phyloP scores from a whole-genome alignment of 2,113 vertebrate species.

The Gymnarchus niloticus region DNA sequence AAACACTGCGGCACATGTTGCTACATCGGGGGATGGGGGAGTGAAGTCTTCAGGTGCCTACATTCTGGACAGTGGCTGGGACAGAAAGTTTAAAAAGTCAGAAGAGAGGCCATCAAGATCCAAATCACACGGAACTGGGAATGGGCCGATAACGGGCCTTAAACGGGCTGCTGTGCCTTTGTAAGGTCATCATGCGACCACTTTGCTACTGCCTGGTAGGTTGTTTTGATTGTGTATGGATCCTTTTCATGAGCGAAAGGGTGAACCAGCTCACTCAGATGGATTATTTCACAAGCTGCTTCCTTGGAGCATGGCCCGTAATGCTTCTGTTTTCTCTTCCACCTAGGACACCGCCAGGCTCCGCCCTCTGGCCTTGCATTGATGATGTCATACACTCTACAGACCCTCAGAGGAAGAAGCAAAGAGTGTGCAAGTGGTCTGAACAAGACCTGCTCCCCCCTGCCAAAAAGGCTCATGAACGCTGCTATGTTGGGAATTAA shows the following conservation, averaged over 20 bases:
- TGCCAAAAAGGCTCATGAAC: background rate
- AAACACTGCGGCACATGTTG: no score
- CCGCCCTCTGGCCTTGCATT: background rate
- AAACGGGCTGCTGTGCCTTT: background rate
- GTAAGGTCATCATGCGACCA: background rate
- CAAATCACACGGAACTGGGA: background rate
- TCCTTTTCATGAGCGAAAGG: background rate
- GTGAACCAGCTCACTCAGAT: background rate
- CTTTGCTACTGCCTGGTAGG: fast-evolving
- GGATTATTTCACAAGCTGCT: background rate
- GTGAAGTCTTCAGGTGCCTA: no score
- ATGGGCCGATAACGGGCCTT: background rate
- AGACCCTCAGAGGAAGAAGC: no score
- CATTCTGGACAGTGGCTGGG: no score
- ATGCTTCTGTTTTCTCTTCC: background rate
- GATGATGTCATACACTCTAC: no score
- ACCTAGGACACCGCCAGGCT: background rate
- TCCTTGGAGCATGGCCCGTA: background rate
- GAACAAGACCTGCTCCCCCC: background rate
- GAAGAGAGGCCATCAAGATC: background rate
- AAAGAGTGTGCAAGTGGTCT: background rate
- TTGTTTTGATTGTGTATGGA: background rate
- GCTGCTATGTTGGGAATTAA: background rate
- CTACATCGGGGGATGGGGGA: no score
- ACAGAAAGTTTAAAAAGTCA: background rate